A percentile compares a stretch with the other conserved stretches of the same genome.
Evolutionary conservation across 2,888 invertebrate genomes (phyloP).

Genomic region (Listrodromus nycthemerus): DNA sequence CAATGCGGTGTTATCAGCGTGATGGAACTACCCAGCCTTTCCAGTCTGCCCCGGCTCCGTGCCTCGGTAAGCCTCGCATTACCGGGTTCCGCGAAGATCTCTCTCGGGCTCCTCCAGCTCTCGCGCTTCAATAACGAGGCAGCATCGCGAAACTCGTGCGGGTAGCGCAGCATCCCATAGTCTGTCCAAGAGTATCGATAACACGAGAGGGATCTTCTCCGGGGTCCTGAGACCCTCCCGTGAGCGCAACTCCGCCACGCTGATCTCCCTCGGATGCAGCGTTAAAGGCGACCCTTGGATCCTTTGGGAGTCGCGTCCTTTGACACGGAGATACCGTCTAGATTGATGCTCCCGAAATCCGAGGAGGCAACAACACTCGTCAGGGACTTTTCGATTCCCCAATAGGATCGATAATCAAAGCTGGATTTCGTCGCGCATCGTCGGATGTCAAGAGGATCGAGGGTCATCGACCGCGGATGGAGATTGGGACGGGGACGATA

Average conservation of each 20-base stretch:
- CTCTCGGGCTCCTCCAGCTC: constrained; percentile 33
- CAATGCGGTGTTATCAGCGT: constrained; percentile 47
- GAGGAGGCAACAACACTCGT: background rate
- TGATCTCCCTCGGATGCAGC: constrained; percentile 6
- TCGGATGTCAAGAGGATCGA: background rate
- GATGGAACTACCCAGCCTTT: constrained; percentile 47
- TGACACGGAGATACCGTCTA: constrained; percentile 44
- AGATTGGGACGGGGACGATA: constrained; percentile 5
- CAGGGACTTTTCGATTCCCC: background rate
- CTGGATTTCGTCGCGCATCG: background rate
- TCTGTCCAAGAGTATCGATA: constrained; percentile 58
- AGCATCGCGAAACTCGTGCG: constrained; percentile 54
- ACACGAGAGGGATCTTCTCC: constrained; percentile 36
- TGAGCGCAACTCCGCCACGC: background rate
- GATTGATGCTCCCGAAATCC: constrained; percentile 1
- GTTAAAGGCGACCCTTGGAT: constrained; percentile 23
- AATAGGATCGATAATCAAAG: constrained; percentile 4
- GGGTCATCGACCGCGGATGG: background rate
- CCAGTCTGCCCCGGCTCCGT: constrained; percentile 30
- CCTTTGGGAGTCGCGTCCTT: constrained; percentile 48
- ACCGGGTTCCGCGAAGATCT: constrained; percentile 37
- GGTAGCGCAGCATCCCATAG: constrained; percentile 32
- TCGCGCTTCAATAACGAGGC: constrained; percentile 56
- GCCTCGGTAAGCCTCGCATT: constrained; percentile 34
- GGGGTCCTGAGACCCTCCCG: constrained; percentile 22